Evolutionary conservation across 2,888 invertebrate species (phyloP), one percentile per base, ranked within the genome.

Genomic region (Tenthredo scrophulariae): DNA sequence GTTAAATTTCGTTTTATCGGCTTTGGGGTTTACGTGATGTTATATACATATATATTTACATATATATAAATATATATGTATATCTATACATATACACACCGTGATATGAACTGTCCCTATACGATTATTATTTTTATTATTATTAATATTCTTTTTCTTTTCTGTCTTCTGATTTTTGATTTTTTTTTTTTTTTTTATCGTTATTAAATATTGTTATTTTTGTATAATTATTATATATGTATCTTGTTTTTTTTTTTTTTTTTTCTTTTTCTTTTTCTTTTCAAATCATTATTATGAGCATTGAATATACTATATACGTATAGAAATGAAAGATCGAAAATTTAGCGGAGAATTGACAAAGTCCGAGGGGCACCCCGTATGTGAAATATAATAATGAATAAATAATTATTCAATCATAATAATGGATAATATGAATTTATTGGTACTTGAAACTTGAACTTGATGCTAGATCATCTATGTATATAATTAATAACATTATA

Each of bases 1-100:
- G 43, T 83, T 83, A 83, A 83, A 83, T 83, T 83, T 83, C 83
- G 65, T 83, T 83, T 83, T 83, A 83, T 83, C 83, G 83, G 83
- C 83, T 83, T 83, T 70, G 83, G 83, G 83, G 67, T 83, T 83
- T 70, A 83, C 46, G 83, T 83, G 62, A 29, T 33, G 72, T 40
- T 72, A 37, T 37, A 70, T 70, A 70, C 18, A 72, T 40, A 72
- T 22, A 22, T 54, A 72, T 22, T 6, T 72, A 43, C 72, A 37
- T 40, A 40, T 40, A 37, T 43, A 43, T 74, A 40, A 3, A 43
- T 26, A n/a, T 43, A 22, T 15, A 33, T 37, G 33, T 70, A n/a
- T 43, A 13, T 22, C 15, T 13, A 46, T 46, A 26, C 15, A 75
- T 43, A 18, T 37, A 70, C 40, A 6, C 46, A 13, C 46, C 72